These are phyloP conservation scores for Loris lydekkerianus DNA, from an alignment of 2,797 vertebrate genomes.

Conservation along the genomic window DNA sequence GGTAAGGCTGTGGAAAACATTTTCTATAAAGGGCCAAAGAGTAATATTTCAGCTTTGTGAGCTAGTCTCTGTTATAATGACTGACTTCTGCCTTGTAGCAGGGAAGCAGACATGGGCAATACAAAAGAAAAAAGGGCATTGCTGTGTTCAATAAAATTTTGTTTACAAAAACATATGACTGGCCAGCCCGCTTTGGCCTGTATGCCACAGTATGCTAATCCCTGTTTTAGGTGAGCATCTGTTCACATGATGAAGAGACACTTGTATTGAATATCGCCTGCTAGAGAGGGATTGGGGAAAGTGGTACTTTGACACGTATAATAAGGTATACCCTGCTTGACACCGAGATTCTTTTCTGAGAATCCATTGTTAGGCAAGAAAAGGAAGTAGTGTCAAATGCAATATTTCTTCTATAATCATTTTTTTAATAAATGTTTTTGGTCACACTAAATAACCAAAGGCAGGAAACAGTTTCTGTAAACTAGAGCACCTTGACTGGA, in stretches of 20 bases:
- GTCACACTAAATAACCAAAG: not conserved
- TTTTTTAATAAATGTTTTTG: not conserved
- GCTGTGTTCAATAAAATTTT: not conserved
- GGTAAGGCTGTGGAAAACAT: not conserved
- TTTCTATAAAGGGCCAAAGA: not conserved
- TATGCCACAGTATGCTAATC: not conserved
- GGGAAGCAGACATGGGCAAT: not conserved
- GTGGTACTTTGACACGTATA: not conserved
- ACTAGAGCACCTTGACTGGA: not conserved
- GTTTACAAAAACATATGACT: not conserved
- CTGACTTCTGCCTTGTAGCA: not conserved
- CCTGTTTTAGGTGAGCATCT: not conserved
- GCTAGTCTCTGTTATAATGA: not conserved
- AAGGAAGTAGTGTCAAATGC: not conserved
- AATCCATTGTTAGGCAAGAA: not conserved
- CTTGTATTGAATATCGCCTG: not conserved
- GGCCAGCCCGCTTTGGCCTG: not conserved
- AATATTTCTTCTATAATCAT: not conserved
- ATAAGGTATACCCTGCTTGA: not conserved
- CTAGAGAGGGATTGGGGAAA: not conserved
- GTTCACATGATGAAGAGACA: not conserved
- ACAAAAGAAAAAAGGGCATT: not conserved
- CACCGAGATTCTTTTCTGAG: slow-evolving; percentile 25
- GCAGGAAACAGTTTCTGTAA: not conserved
- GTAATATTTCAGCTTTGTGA: slow-evolving; percentile 35